Evolutionary conservation across 2,797 vertebrate species (phyloP).

Genomic region (Nyctalus aviator): DNA sequence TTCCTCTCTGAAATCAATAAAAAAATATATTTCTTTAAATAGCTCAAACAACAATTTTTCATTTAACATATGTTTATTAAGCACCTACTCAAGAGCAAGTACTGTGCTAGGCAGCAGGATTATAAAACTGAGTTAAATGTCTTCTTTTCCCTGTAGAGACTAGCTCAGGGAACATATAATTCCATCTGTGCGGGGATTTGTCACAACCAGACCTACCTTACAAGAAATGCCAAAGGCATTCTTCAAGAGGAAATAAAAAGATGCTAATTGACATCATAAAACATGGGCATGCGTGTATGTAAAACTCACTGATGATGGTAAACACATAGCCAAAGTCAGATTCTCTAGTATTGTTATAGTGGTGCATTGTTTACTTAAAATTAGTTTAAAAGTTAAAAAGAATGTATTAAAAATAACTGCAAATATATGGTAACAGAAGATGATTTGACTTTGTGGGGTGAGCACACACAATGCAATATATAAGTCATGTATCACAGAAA

Average conservation of each 20-base stretch:
- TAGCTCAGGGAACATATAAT: background rate
- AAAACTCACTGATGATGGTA: background rate
- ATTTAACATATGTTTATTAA: background rate
- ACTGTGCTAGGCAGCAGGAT: background rate
- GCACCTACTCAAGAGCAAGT: background rate
- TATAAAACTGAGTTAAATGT: background rate
- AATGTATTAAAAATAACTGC: background rate
- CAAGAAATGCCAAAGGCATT: background rate
- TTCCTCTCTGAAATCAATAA: too few relatives aligned
- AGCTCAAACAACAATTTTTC: background rate
- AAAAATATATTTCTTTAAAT: background rate
- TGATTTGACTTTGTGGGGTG: background rate
- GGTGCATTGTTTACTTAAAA: background rate
- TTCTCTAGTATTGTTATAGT: background rate
- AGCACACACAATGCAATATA: background rate
- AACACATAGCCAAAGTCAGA: background rate
- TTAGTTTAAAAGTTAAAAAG: background rate
- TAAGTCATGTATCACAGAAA: background rate
- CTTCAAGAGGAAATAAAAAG: background rate
- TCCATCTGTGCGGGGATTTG: background rate
- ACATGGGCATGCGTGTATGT: background rate
- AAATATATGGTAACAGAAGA: background rate
- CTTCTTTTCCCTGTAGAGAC: slow-evolving; percentile 8
- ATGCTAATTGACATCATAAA: background rate
- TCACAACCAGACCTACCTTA: background rate